Evolutionary conservation across 2,797 vertebrate genomes (phyloP), one percentile per base, ranked within the genome.

Genomic region (Scolopax rusticola): DNA sequence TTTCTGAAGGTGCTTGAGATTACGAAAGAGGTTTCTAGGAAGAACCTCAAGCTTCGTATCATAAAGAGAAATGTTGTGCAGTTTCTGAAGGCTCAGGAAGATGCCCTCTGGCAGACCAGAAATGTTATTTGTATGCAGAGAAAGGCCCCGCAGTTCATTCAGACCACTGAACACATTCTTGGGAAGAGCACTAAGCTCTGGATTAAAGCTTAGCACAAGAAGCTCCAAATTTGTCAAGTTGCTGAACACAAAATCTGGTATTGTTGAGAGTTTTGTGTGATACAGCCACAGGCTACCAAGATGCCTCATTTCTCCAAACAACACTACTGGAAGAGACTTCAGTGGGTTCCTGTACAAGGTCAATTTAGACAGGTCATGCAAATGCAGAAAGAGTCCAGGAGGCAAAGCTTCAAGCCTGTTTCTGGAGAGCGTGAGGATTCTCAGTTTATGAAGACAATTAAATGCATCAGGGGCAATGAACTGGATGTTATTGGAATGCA

Each of bases 291-390:
- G 97, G 24, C 97, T 97, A 63, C 8, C 90, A 16, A 99, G 98
- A 36, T 97, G 83, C 11, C 97, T 98, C 98, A 98, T 98, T 95
- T 98, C 96, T 53, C 99, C 99, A 96, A 99, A 99, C 36, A 99
- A 81, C 47, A 98, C 90, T 41, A 97, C 96, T 8, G 99, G 99
- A 40, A 99, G 97, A 71, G 84, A 97, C 61, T 97, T 79, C 24
- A 99, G 93, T 0, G 99, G 99, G 93, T 99, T 99, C 3, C 97
- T 97, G 87, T 97, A 99, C 70, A 99, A 90, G 21, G 98, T 99
- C 78, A 99, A 87, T 80, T 96, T 94, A 25, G 47, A 97, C 64
- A 99, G 76, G 47, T 97, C 94, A 30, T 95, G 98, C 96, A 98
- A 96, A 89, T 97, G 87, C 91, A 99, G 98, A 92, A 99, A 99